Base-by-base conservation (phyloP, 2,797 vertebrate species). In the Tauraco hartlaubi region DNA sequence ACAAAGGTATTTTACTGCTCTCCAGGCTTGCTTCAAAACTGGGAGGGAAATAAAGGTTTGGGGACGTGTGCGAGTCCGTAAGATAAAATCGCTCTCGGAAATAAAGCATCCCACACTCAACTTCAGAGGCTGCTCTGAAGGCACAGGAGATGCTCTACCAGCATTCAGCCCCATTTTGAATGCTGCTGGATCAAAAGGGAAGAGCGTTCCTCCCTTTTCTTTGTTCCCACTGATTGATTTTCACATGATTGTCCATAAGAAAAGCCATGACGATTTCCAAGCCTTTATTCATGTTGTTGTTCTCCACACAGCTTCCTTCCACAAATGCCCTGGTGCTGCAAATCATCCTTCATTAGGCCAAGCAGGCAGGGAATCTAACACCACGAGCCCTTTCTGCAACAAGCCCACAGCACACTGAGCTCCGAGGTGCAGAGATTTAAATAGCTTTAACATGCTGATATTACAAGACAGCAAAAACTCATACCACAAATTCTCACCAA, bases 11-110 rank as follows among this genome's bases (percentile, higher is more conserved):
- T 85, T 71, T 15, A 26, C 15, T 35, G 26, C 79, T 80, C 31
- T 41, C 64, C 64, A 31, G 1, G 4, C 20, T 46, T 31, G 35
- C 64, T 79, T 39, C 9, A 2, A 29, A 76, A 15, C 28, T 1
- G 18, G 37, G 10, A 80, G 29, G 3, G 5, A 74, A 94, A 85
- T 7, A 41, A 91, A 35, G 33, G 15, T 51, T 80, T 67, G 22
- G 56, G 26, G 59, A 68, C 0, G 0, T 23, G 35, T 15, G 15
- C 0, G 12, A 73, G 35, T 9, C 55, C 9, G 3, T 16, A 59
- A 79, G 35, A 41, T 19, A 71, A 73, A 91, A 84, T 14, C 4
- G 1, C 48, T 63, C 55, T 55, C 33, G 51, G 67, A 73, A 67
- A 41, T 18, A 3, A 88, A 88, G 46, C 17, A 26, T 33, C 28